phyloP scores from a whole-genome alignment of 2,797 vertebrate species.

The Galagoides demidoff region DNA sequence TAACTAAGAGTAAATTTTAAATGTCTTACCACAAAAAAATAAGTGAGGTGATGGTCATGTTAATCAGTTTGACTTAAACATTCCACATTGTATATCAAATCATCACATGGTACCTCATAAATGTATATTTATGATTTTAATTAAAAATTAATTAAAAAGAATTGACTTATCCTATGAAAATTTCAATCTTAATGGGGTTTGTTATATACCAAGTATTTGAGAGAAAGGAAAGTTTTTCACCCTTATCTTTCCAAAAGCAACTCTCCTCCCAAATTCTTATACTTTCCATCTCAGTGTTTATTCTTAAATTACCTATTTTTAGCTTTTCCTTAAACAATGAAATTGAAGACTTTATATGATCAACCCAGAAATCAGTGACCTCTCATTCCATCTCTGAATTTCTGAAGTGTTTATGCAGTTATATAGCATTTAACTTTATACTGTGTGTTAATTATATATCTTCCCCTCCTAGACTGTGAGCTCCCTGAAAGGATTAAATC shows the following conservation, averaged over 20 bases:
- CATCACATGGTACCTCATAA: no score
- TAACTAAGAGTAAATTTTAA: no score
- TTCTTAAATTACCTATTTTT: not conserved
- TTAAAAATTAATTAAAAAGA: not conserved
- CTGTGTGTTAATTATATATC: not conserved
- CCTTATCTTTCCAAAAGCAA: conserved; percentile 6
- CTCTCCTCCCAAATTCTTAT: not conserved
- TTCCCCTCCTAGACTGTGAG: not conserved
- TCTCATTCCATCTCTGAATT: not conserved
- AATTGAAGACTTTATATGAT: not conserved
- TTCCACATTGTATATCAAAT: no score
- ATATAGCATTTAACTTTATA: not conserved
- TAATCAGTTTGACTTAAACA: no score
- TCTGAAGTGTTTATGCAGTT: conserved; percentile 1
- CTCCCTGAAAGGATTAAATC: not conserved
- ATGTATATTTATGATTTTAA: no score
- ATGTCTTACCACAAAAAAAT: no score
- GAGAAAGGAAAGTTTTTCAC: conserved; percentile 28
- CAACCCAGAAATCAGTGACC: not conserved
- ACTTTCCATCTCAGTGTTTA: not conserved
- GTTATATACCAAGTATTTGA: conserved; percentile 2
- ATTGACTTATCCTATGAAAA: not conserved
- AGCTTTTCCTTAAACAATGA: not conserved
- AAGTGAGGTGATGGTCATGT: no score
- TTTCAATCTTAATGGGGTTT: not conserved